These are phyloP conservation scores for Osmerus eperlanus DNA, from an alignment of 2,113 vertebrate species.

Conservation along the genomic window DNA sequence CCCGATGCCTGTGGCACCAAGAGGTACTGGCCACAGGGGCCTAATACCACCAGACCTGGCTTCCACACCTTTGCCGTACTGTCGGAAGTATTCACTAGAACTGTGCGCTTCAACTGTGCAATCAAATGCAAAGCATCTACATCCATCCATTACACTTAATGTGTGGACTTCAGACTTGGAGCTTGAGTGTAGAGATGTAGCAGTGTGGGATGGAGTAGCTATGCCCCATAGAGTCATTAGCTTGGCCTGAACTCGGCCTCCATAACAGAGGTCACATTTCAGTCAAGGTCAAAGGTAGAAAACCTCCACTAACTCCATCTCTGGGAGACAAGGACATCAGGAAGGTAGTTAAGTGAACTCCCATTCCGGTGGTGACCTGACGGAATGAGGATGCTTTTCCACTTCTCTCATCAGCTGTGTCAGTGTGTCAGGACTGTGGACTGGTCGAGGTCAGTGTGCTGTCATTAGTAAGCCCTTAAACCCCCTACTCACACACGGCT, in stretches of 20 bases:
- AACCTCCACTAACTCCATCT: neutral
- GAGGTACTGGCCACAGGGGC: conserved; percentile 69
- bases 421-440: neutral
- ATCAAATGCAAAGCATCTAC: too few species aligned
- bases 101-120: neutral
- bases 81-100: neutral
- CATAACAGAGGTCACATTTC: neutral
- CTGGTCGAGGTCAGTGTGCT: too few species aligned
- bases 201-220: too few species aligned
- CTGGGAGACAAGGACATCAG: neutral
- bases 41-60: neutral
- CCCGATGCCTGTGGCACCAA: conserved; percentile 90
- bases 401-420: neutral
- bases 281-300: neutral
- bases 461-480: too few species aligned
- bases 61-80: too few species aligned
- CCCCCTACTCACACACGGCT: neutral
- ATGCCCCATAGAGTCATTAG: too few species aligned
- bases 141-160: too few species aligned
- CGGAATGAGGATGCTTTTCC: neutral
- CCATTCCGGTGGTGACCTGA: neutral
- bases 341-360: neutral
- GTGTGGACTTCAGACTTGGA: neutral
- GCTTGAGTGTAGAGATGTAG: neutral
- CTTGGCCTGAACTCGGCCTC: neutral